These are phyloP conservation scores for Alsophila aescularia DNA, from an alignment of 2,888 invertebrate species.

Conservation along the genomic window DNA sequence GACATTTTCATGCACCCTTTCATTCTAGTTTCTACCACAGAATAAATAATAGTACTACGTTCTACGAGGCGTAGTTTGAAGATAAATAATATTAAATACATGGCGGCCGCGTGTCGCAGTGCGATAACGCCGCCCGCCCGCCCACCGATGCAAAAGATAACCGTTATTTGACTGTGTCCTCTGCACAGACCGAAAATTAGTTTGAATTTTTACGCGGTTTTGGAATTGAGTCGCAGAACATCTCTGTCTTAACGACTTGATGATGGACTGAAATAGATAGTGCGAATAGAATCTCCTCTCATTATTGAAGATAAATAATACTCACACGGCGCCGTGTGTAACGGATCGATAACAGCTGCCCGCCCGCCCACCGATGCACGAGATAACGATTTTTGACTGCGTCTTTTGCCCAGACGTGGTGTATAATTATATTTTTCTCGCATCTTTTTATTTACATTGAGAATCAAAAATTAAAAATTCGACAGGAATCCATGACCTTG, in stretches of 20 bases:
- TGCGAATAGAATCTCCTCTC: too few relatives aligned
- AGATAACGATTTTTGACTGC: conserved; percentile 12
- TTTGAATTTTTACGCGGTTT: conserved; percentile 1
- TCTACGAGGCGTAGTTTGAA: neutral
- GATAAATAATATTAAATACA: conserved; percentile 18
- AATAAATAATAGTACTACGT: too few relatives aligned
- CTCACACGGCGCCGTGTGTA: conserved; percentile 14
- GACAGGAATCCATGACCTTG: too few relatives aligned
- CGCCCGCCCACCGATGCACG: conserved; percentile 9
- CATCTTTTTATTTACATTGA: neutral
- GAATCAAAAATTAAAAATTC: too few relatives aligned
- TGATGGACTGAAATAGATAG: too few relatives aligned
- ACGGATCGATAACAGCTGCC: conserved; percentile 12
- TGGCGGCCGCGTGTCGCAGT: conserved; percentile 14
- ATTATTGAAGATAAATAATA: conserved; percentile 10
- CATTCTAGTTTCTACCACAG: neutral
- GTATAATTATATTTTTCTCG: conserved; percentile 7
- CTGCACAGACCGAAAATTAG: neutral
- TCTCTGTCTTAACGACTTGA: too few relatives aligned
- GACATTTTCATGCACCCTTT: neutral
- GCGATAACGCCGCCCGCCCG: conserved; percentile 16
- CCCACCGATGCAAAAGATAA: conserved; percentile 13
- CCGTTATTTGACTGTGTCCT: conserved; percentile 7
- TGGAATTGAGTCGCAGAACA: neutral
- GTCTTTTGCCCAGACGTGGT: neutral